Evolutionary conservation across 2,888 invertebrate genomes (phyloP).

Genomic region (Tromatobia lineatoria): DNA sequence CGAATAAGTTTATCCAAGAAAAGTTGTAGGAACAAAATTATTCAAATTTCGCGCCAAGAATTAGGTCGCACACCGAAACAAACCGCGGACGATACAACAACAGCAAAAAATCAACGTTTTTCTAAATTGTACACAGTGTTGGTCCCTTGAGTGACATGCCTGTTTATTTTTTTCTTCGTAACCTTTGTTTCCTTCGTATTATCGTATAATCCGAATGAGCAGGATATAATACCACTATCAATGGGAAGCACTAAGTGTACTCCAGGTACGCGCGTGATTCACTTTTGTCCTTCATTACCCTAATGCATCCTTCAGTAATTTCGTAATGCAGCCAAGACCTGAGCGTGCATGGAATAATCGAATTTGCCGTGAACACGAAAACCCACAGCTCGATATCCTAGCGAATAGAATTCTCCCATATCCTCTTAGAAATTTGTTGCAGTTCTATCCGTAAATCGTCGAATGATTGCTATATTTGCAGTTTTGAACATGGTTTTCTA

Average conservation of each 20-base stretch:
- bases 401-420: conserved; percentile 21
- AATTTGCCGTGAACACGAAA: conserved; percentile 54
- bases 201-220: conserved; percentile 1
- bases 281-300: conserved; percentile 49
- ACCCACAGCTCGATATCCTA: conserved; percentile 30
- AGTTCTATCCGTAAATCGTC: too few species aligned
- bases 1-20: too few species aligned
- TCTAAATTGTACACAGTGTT: too few species aligned
- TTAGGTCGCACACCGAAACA: too few species aligned
- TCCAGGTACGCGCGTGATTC: conserved; percentile 47
- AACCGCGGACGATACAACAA: too few species aligned
- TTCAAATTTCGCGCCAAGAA: too few species aligned
- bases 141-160: neutral
- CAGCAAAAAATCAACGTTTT: too few species aligned
- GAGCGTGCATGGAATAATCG: conserved; percentile 65
- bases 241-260: conserved; percentile 5
- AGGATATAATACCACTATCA: conserved; percentile 5
- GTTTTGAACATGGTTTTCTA: too few species aligned
- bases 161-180: neutral
- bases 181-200: too few species aligned
- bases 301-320: conserved; percentile 63
- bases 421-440: neutral
- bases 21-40: too few species aligned
- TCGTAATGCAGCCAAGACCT: conserved; percentile 57
- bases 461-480: too few species aligned